Percentiles rank a stretch among this genome's conserved stretches.
These are phyloP conservation scores for Dynastes maya DNA, from an alignment of 2,888 invertebrate species.

Conservation along the genomic window DNA sequence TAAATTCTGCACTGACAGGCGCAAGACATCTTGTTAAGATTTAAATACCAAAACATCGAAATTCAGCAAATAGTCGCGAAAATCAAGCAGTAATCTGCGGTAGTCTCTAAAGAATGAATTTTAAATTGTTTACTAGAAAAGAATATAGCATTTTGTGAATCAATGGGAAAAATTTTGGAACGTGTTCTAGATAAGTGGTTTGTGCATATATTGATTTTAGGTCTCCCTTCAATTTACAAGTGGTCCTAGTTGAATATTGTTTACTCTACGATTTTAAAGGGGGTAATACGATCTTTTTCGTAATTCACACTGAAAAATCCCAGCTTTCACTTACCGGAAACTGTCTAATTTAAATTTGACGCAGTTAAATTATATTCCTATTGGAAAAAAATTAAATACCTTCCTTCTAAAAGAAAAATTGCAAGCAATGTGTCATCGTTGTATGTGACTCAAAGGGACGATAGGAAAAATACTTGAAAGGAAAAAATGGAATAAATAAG, in stretches of 20 bases:
- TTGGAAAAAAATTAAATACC: conserved; percentile 10
- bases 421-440: conserved; percentile 39
- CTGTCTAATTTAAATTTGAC: not conserved
- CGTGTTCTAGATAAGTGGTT: conserved; percentile 47
- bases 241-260: conserved; percentile 52
- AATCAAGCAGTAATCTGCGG: not conserved
- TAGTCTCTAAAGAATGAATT: not conserved
- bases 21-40: conserved; percentile 59
- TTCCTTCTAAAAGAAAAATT: not conserved
- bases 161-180: conserved; percentile 38
- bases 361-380: not conserved
- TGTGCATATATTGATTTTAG: conserved; percentile 54
- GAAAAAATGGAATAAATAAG: conserved; percentile 20
- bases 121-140: conserved; percentile 24
- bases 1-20: conserved; percentile 64
- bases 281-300: conserved; percentile 24
- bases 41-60: conserved; percentile 35
- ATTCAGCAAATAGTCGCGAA: conserved; percentile 4
- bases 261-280: conserved; percentile 39
- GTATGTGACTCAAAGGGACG: conserved; percentile 28
- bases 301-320: not conserved
- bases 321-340: not conserved
- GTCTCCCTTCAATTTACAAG: conserved; percentile 52
- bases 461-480: not conserved
- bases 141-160: conserved; percentile 17